phyloP scores from a whole-genome alignment of 2,888 invertebrate genomes.

The Amorpha juglandis region DNA sequence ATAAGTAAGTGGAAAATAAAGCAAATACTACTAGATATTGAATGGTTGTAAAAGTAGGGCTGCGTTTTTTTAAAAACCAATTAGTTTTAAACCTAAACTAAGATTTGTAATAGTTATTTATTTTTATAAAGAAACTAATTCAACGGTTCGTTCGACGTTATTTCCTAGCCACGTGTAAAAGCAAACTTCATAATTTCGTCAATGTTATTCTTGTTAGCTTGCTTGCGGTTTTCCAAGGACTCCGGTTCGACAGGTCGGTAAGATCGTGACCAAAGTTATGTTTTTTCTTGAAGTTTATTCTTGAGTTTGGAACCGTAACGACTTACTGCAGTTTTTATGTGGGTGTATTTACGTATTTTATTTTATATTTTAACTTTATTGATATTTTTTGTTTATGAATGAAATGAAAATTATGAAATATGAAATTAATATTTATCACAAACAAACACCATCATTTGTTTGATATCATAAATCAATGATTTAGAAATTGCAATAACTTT shows the following conservation, averaged over 20 bases:
- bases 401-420: not conserved
- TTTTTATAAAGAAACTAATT: too few species aligned
- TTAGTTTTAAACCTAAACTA: not conserved
- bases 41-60: not conserved
- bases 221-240: slow-evolving; percentile 2
- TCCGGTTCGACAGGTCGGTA: slow-evolving; percentile 1
- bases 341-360: not conserved
- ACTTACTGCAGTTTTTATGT: not conserved
- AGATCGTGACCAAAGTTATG: not conserved
- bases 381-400: too few species aligned
- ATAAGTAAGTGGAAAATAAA: slow-evolving; percentile 1
- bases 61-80: not conserved
- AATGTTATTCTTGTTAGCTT: slow-evolving; percentile 6
- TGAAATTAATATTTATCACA: too few species aligned
- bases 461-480: too few species aligned
- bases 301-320: not conserved
- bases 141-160: not conserved
- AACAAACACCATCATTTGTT: too few species aligned
- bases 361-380: too few species aligned
- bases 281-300: slow-evolving; percentile 8
- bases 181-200: not conserved
- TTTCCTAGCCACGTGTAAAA: not conserved
- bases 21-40: not conserved
- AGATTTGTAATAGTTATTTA: too few species aligned
- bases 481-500: too few species aligned